Evolutionary conservation across 2,113 vertebrate species (phyloP), one percentile per base, ranked within the genome.

Genomic region (Phoxinus phoxinus): DNA sequence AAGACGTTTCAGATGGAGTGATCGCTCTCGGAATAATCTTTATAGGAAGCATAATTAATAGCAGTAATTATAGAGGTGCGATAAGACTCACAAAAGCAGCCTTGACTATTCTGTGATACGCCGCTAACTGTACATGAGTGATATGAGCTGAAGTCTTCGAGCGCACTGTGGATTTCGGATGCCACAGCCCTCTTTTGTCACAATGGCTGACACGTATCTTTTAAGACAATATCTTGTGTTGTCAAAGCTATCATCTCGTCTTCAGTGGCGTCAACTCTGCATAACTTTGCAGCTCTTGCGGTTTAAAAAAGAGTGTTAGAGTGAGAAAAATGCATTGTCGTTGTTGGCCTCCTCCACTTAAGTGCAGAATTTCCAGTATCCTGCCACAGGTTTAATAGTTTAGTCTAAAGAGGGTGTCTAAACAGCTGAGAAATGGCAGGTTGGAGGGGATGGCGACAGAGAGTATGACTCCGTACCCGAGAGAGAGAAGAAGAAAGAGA

Each of bases 31-130:
- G 69, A 56, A 25, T 59, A 37, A 81, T 84, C 84, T 87, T 87
- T 65, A 67, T 61, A 73, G 73, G 65, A 58, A 72, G 37, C 27
- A n/a, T 86, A 85, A 87, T 89, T 88, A 88, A 85, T 72, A 85
- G 44, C 85, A 81, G 86, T 89, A 85, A 88, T 88, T 86, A 87
- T 78, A 76, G 61, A 27, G 27, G 35, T 69, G 56, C 15, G 86
- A 87, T 87, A 87, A 87, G 83, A 58, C 77, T 51, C 78, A 82
- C 79, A 87, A 88, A 84, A 71, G 78, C 48, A 69, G 78, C 77
- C 77, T 78, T 59, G 71, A 46, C 86, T 82, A 81, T 51, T 65
- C 56, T 81, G 58, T 32, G 78, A 69, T 78, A 32, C 23, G 44
- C 51, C 58, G 23, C 84, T 63, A 53, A 81, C 72, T 74, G 77